Evolutionary conservation across 2,888 invertebrate genomes (phyloP), one percentile per base, ranked within the genome.

Genomic region (Monoplex corrugatus): DNA sequence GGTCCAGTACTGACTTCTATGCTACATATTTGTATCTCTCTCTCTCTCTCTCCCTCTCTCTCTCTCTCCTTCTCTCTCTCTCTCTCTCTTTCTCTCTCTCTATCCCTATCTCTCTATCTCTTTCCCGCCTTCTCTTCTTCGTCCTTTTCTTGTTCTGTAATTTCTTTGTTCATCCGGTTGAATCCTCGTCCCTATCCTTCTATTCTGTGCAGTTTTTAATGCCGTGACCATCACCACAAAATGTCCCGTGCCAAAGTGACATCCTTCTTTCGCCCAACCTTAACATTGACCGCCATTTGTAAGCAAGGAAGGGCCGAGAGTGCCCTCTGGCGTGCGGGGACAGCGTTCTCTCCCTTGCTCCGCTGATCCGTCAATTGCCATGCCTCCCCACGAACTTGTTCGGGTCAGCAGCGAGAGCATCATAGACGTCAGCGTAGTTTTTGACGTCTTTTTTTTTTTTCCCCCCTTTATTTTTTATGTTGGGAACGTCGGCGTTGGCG

Each of bases 261-360:
- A 43, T 80, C 43, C 43, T n/a, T 19, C 28, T n/a, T n/a, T n/a
- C n/a, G n/a, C n/a, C n/a, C n/a, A n/a, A n/a, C n/a, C n/a, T 28
- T 28, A 38, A 80, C 43, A 80, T 80, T 80, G 80, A 80, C 80
- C 38, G 80, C 80, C 80, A 80, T 80, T 80, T 80, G 80, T 80
- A 80, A 80, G 80, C 80, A 23, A 43, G 43, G 19, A 38, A n/a
- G 38, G 23, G 43, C 23, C 38, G 38, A 23, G 28, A 43, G 43
- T 8, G 43, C 43, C 80, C 38, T 38, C 80, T 38, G 28, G 80
- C 5, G 80, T 43, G 23, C 43, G 6, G n/a, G 68, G 63, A 43
- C 1, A 1, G 2, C 80, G 43, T 80, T 80, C 80, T 80, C 80
- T 80, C 80, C 80, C 80, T 80, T 80, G 40, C 28, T n/a, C 38